phyloP scores from a whole-genome alignment of 2,888 invertebrate species.

The Acronicta leporina region DNA sequence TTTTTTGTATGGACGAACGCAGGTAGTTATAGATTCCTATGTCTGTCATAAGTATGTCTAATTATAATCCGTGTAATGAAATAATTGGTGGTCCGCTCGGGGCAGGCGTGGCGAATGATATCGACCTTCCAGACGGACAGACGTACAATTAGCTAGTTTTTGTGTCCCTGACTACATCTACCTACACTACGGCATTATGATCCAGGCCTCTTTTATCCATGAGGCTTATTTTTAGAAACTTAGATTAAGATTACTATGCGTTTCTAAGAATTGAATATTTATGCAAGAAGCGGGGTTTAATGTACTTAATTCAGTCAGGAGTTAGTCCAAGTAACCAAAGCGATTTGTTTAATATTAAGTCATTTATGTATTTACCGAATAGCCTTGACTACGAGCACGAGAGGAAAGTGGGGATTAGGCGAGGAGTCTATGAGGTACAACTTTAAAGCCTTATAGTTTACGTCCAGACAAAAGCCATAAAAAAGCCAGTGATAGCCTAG shows the following conservation, averaged over 20 bases:
- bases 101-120: constrained; percentile 47
- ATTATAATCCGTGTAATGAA: constrained; percentile 18
- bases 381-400: no score
- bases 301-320: no score
- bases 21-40: no score
- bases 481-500: no score
- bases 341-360: no score
- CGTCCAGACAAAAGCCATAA: no score
- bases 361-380: no score
- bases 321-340: no score
- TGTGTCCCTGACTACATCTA: constrained; percentile 7
- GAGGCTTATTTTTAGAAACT: background rate
- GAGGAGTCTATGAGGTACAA: no score
- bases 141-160: constrained; percentile 31
- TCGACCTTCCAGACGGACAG: constrained; percentile 22
- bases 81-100: constrained; percentile 6
- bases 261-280: background rate
- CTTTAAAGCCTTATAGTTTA: no score
- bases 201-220: background rate
- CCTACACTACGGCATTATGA: constrained; percentile 5
- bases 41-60: background rate
- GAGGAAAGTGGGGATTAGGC: no score
- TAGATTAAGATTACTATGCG: background rate
- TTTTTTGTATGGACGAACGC: no score
- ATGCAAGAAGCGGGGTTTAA: background rate